Conservation (phyloP, 2,113 vertebrate species). For the Atrichornis clamosus region DNA sequence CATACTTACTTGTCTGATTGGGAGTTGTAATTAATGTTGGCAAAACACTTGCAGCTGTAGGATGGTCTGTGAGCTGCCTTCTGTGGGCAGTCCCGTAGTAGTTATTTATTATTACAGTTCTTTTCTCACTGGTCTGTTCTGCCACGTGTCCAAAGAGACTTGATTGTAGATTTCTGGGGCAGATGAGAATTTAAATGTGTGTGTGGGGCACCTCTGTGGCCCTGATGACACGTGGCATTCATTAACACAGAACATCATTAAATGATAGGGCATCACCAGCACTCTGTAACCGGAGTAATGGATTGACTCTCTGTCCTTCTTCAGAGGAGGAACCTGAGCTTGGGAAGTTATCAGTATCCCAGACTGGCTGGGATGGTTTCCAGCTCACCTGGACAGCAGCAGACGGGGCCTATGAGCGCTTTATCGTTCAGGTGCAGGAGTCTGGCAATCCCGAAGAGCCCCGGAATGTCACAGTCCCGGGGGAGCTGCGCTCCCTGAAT, state of each 20-base stretch:
- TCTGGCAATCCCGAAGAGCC: conserved; percentile 57
- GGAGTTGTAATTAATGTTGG: neutral
- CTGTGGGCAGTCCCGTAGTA: neutral
- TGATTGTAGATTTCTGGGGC: neutral
- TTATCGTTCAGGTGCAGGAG: conserved; percentile 87
- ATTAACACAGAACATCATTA: neutral
- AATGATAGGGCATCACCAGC: neutral
- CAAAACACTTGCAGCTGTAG: neutral
- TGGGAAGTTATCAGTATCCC: conserved; percentile 76
- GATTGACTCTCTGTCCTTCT: conserved; percentile 72
- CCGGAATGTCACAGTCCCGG: conserved; percentile 77
- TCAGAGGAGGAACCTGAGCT: conserved; percentile 85
- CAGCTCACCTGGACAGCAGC: conserved; percentile 86
- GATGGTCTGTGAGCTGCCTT: neutral
- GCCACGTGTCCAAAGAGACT: neutral
- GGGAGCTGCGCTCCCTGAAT: conserved; percentile 68
- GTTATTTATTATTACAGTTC: neutral
- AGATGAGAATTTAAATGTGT: neutral
- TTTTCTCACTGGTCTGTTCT: neutral
- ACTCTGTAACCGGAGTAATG: conserved; percentile 10
- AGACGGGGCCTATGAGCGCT: conserved; percentile 78
- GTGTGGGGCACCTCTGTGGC: neutral
- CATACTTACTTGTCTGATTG: neutral
- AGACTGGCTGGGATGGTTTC: conserved; percentile 88
- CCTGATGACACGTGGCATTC: neutral